Evolutionary conservation across 2,113 vertebrate species (phyloP), one percentile per base, ranked within the genome.

Genomic region (Platycercus adscitus): DNA sequence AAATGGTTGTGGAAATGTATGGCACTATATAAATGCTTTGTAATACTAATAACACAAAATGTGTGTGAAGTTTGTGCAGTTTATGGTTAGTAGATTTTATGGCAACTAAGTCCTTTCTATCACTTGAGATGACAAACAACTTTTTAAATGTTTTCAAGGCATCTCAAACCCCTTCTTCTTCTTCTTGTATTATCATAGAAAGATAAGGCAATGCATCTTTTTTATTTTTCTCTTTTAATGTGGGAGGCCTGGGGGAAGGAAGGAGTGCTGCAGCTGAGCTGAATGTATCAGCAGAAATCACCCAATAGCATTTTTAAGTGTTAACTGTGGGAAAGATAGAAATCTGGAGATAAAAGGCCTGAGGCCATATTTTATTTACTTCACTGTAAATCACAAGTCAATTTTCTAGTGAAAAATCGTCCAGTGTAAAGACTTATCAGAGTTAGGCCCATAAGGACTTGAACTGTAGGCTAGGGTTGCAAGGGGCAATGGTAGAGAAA

Each of bases 21-120:
- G 68, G 70, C 83, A 47, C 64, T 56, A 88, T 88, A 94, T 39
- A 95, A 95, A 93, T 92, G 73, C 87, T 95, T 92, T 91, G 86
- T 81, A 94, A 93, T 83, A 71, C 82, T 78, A 88, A 95, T 83
- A 90, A 95, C 81, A 90, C 50, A 83, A 94, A 77, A 90, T 52
- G 77, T 64, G 76, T 68, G 77, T 69, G 84, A 85, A 88, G 83
- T 81, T 88, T 77, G 43, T 46, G 69, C 3, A 4, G 78, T 94
- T 92, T 91, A 94, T 81, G 44, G 70, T 86, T 80, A 80, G 68
- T 20, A 87, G 72, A 56, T 96, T 94, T 95, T 75, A 75, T 18
- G 50, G 77, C 55, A 68, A 60, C 76, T 58, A 91, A 92, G 50
- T 84, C 44, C 47, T 72, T 92, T 91, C 79, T 78, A 52, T 79